phyloP scores from a whole-genome alignment of 2,888 invertebrate genomes.

The Apamea epomidion region DNA sequence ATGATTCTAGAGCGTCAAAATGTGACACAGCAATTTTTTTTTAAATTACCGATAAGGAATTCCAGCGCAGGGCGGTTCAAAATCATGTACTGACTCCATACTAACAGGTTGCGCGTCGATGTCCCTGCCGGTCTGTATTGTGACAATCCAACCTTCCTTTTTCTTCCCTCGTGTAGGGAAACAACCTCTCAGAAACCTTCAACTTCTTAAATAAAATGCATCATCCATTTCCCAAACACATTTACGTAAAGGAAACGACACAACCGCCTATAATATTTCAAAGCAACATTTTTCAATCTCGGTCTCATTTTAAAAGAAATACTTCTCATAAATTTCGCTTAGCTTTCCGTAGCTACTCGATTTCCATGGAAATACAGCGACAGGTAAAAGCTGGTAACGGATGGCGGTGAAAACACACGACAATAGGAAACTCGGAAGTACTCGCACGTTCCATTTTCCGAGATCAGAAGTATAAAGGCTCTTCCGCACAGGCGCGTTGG shows the following conservation, averaged over 20 bases:
- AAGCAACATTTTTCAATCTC: constrained; percentile 37
- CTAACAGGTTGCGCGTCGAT: too few species aligned
- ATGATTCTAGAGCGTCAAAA: too few species aligned
- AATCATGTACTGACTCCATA: too few species aligned
- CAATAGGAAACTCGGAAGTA: constrained; percentile 40
- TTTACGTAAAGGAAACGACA: constrained; percentile 5
- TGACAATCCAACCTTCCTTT: neutral
- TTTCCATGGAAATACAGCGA: constrained; percentile 58
- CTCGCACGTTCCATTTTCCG: constrained; percentile 14
- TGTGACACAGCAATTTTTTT: too few species aligned
- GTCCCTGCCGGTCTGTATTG: neutral
- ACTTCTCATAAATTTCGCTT: constrained; percentile 52
- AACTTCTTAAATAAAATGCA: neutral
- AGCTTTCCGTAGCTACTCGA: constrained; percentile 28
- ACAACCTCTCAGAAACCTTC: neutral
- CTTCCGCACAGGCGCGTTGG: neutral
- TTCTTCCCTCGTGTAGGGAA: too few species aligned
- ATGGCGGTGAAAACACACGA: constrained; percentile 55
- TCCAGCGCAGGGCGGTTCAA: too few species aligned
- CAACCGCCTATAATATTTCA: constrained; percentile 30
- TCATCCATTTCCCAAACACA: neutral
- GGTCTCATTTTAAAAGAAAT: constrained; percentile 5
- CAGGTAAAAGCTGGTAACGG: constrained; percentile 63
- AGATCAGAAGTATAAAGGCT: neutral
- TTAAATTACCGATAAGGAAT: too few species aligned